Evolutionary conservation across 2,113 vertebrate species (phyloP).

Genomic region (Poeciliopsis prolifica): DNA sequence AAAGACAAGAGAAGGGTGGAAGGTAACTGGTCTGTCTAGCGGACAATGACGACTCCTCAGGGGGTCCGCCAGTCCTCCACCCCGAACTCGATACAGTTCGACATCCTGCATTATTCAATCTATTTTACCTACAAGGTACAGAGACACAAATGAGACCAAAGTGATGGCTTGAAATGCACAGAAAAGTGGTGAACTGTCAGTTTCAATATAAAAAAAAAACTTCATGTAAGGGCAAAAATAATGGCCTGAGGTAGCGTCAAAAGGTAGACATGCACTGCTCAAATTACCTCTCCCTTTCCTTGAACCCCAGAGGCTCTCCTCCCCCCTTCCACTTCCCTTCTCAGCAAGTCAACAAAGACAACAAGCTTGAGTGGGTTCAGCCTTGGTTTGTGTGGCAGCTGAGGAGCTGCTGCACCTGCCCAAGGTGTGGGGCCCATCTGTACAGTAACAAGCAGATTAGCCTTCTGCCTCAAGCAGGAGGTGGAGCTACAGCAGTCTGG

Average conservation of each 20-base stretch:
- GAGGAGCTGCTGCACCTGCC: constrained; percentile 58
- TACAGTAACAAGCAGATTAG: constrained; percentile 58
- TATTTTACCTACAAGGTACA: constrained; percentile 13
- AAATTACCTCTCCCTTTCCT: constrained; percentile 52
- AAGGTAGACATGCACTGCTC: constrained; percentile 48
- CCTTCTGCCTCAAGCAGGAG: constrained; percentile 58
- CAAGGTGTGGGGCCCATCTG: constrained; percentile 65
- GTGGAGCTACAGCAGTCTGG: constrained; percentile 50
- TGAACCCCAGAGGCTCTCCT: constrained; percentile 44
- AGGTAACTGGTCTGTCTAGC: constrained; percentile 40
- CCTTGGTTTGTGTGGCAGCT: constrained; percentile 30
- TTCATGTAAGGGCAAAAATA: background rate
- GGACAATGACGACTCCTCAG: constrained; percentile 22
- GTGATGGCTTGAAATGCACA: background rate
- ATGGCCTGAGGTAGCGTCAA: constrained; percentile 39
- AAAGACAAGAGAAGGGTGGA: constrained; percentile 55
- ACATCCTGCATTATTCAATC: constrained; percentile 4
- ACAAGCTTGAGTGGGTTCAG: constrained; percentile 31
- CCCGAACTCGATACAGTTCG: constrained; percentile 16
- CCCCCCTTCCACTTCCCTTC: constrained; percentile 25
- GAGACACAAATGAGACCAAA: constrained; percentile 10
- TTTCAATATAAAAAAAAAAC: background rate
- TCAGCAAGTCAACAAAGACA: constrained; percentile 51
- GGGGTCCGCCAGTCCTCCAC: constrained; percentile 18
- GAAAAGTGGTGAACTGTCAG: constrained; percentile 2